phyloP scores from a whole-genome alignment of 2,113 vertebrate species.

The Bos taurus region ARS-UCD2.0 NC_037336.1:80118001-80118500 shows the following conservation, averaged over 20 bases:
- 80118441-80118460: background rate
- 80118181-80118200: background rate
- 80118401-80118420: background rate
- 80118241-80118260: background rate
- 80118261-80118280: background rate
- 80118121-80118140: background rate
- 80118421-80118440: background rate
- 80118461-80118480: fast-evolving
- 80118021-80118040: background rate
- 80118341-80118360: background rate
- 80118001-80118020: background rate
- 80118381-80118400: background rate
- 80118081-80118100: background rate
- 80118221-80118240: background rate
- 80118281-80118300: background rate
- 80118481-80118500: background rate
- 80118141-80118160: background rate
- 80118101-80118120: background rate
- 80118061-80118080: background rate
- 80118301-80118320: background rate
- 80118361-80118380: background rate
- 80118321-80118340: background rate
- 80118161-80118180: background rate
- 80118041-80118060: background rate
- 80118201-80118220: background rate